Conservation (phyloP, 2,797 vertebrate genomes). For the Echiichthys vipera region DNA sequence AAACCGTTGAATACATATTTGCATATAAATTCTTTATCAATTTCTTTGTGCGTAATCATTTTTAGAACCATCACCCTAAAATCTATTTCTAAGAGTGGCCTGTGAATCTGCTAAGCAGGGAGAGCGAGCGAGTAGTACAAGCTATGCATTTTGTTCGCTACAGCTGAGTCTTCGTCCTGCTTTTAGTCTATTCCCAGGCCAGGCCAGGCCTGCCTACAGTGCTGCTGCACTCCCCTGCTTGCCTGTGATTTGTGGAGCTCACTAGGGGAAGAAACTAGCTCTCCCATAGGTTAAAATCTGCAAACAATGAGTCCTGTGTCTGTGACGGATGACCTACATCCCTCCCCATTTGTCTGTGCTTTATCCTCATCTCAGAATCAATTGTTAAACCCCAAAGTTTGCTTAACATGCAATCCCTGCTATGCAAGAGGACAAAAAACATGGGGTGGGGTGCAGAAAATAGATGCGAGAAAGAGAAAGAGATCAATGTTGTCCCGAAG, state of each 20-base stretch:
- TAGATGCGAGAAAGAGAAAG: constrained; percentile 54
- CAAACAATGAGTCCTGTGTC: constrained; percentile 83
- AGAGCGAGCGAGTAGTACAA: constrained; percentile 65
- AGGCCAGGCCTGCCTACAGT: constrained; percentile 75
- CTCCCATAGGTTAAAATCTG: constrained; percentile 88
- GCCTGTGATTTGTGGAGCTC: constrained; percentile 85
- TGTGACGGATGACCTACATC: constrained; percentile 85
- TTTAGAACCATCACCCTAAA: constrained; percentile 36
- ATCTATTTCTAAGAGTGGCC: constrained; percentile 51
- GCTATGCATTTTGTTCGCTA: constrained; percentile 74
- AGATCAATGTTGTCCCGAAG: constrained; percentile 82
- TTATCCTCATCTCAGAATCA: constrained; percentile 85
- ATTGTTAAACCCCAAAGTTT: constrained; percentile 86
- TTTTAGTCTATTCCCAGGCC: constrained; percentile 81
- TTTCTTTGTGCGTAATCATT: constrained; percentile 14
- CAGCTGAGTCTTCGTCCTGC: constrained; percentile 80
- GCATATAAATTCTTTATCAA: background rate
- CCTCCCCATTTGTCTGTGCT: constrained; percentile 87
- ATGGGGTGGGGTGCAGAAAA: constrained; percentile 26
- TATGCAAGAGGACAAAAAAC: constrained; percentile 17
- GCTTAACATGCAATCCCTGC: constrained; percentile 84
- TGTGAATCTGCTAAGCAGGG: constrained; percentile 53
- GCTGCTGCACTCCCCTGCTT: constrained; percentile 75
- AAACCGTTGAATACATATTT: constrained; percentile 2
- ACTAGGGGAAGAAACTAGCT: constrained; percentile 76